Evolutionary conservation across 2,113 vertebrate species (phyloP).

Genomic region (Morone saxatilis): DNA sequence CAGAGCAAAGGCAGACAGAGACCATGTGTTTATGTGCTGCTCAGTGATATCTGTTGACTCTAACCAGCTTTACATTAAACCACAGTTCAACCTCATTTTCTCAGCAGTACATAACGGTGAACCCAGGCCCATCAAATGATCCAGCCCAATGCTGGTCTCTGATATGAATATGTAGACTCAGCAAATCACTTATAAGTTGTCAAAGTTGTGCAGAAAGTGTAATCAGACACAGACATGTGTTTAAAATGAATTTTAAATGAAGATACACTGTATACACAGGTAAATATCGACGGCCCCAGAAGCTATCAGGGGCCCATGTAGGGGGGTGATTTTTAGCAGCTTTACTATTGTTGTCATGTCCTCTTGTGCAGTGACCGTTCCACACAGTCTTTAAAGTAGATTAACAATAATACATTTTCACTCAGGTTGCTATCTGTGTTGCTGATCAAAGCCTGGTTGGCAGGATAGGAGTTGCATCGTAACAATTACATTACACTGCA

Average conservation of each 20-base stretch:
- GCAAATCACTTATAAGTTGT: constrained; percentile 22
- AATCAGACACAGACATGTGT: constrained; percentile 2
- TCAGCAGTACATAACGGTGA: constrained; percentile 30
- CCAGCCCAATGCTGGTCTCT: constrained; percentile 1
- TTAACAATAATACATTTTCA: too few relatives aligned
- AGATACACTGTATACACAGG: background rate
- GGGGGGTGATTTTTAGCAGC: too few relatives aligned
- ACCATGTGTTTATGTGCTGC: constrained; percentile 27
- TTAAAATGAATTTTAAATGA: constrained; percentile 20
- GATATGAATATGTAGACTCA: constrained; percentile 40
- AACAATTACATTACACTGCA: too few relatives aligned
- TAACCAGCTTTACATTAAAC: constrained; percentile 34
- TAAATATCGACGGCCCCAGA: too few relatives aligned
- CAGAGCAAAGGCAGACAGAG: constrained; percentile 14
- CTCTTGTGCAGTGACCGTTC: too few relatives aligned
- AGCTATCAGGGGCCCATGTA: too few relatives aligned
- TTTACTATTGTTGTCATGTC: too few relatives aligned
- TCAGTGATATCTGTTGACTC: constrained; percentile 40
- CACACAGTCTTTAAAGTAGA: too few relatives aligned
- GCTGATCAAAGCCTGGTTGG: too few relatives aligned
- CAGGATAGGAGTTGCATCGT: too few relatives aligned
- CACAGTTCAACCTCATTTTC: constrained; percentile 45
- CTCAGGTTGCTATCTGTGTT: too few relatives aligned
- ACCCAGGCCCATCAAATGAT: constrained; percentile 26
- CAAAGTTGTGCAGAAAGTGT: constrained; percentile 8